Percentiles rank a stretch among this genome's conserved stretches.
phyloP scores from a whole-genome alignment of 2,797 vertebrate species.

The Anguilla obscura region DNA sequence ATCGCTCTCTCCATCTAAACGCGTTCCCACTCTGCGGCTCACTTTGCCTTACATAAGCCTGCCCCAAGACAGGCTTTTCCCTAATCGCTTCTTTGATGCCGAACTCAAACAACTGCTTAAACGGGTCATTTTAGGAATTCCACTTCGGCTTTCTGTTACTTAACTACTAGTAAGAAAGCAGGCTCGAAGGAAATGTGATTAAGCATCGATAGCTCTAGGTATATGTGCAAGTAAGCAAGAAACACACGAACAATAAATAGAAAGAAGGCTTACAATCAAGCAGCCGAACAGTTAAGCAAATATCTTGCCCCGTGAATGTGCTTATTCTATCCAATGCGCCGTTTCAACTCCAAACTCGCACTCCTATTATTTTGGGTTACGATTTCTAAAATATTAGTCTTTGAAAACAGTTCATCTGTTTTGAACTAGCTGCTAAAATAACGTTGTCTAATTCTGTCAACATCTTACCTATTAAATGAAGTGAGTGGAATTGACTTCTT shows the following conservation, averaged over 20 bases:
- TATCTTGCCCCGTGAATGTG: background rate
- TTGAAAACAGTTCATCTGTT: background rate
- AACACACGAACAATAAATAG: slow-evolving; percentile 9
- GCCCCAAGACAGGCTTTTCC: slow-evolving; percentile 40
- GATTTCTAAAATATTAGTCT: background rate
- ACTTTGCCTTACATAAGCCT: slow-evolving; percentile 55
- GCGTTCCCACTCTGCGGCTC: slow-evolving; percentile 36
- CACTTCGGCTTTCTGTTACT: slow-evolving; percentile 35
- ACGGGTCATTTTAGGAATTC: slow-evolving; percentile 38
- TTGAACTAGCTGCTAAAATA: background rate
- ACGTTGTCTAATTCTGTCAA: background rate
- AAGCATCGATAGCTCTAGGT: background rate
- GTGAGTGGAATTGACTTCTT: slow-evolving; percentile 16
- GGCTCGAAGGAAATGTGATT: background rate
- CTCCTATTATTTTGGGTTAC: background rate
- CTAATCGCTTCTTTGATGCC: slow-evolving; percentile 40
- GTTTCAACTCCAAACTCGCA: background rate
- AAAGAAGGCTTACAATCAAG: background rate
- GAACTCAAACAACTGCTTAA: slow-evolving; percentile 26
- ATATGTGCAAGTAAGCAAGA: background rate
- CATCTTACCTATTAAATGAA: slow-evolving; percentile 35
- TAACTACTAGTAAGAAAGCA: background rate
- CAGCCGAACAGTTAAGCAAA: background rate
- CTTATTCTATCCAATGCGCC: background rate
- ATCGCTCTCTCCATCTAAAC: slow-evolving; percentile 26